Conservation (phyloP, 2,888 invertebrate genomes). For the Panopea generosa region DNA sequence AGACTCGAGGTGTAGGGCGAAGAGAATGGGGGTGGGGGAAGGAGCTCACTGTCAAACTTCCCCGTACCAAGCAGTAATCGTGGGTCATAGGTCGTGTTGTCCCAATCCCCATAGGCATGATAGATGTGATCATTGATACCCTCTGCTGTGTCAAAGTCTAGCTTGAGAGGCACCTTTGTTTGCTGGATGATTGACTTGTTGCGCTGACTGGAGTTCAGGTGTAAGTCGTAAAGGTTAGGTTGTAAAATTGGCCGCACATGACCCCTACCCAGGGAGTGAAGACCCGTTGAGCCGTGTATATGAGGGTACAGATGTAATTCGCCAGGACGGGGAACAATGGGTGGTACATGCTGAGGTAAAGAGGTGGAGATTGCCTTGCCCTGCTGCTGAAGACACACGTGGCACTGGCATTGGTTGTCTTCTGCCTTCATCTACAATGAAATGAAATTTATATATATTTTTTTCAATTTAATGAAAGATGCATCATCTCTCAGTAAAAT, state of each 20-base stretch:
- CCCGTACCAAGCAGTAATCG: slow-evolving; percentile 74
- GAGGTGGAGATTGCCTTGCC: slow-evolving; percentile 81
- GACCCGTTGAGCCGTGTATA: slow-evolving; percentile 81
- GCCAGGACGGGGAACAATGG: slow-evolving; percentile 77
- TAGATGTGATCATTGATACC: slow-evolving; percentile 82
- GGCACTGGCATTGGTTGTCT: slow-evolving; percentile 83
- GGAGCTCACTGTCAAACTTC: slow-evolving; percentile 75
- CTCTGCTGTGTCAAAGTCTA: slow-evolving; percentile 82
- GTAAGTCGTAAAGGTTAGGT: slow-evolving; percentile 83
- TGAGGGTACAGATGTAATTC: slow-evolving; percentile 83
- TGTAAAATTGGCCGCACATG: slow-evolving; percentile 78
- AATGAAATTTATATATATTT: too few relatives aligned
- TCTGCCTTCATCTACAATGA: slow-evolving; percentile 70
- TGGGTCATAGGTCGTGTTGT: slow-evolving; percentile 78
- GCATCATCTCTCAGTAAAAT: neutral
- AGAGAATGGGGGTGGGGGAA: slow-evolving; percentile 79
- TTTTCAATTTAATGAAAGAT: slow-evolving; percentile 1
- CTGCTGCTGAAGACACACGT: slow-evolving; percentile 82
- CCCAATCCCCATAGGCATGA: slow-evolving; percentile 84
- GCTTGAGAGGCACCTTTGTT: slow-evolving; percentile 75
- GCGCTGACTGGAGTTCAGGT: slow-evolving; percentile 61
- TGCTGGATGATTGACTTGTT: slow-evolving; percentile 70
- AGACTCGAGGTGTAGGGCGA: slow-evolving; percentile 73
- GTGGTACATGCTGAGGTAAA: slow-evolving; percentile 79
- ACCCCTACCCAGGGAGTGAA: slow-evolving; percentile 63